These are phyloP conservation scores for Cotesia vestalis DNA, from an alignment of 1,140 invertebrate species.

Conservation along the genomic window DNA sequence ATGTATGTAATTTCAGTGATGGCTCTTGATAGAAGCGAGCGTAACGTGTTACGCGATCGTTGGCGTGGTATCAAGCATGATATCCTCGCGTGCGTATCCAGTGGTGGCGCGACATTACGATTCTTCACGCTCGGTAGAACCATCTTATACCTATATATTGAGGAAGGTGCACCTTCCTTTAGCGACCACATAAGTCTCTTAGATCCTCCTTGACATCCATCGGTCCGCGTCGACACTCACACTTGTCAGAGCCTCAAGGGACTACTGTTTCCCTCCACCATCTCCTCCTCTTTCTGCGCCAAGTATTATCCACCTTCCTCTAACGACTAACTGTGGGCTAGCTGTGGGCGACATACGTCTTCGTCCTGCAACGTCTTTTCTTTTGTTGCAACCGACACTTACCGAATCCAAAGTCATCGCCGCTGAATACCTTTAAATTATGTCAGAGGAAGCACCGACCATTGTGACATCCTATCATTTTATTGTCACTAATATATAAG, in stretches of 20 bases:
- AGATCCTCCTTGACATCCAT: neutral
- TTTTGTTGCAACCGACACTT: constrained; percentile 11
- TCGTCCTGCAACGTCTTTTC: constrained; percentile 7
- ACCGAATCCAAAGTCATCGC: neutral
- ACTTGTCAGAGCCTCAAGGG: neutral
- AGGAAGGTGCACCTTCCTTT: constrained; percentile 18
- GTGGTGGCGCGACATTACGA: constrained; percentile 22
- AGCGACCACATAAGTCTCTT: constrained; percentile 3
- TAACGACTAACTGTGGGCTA: constrained; percentile 8
- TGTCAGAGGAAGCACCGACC: neutral
- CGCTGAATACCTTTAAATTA: neutral
- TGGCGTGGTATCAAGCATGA: constrained; percentile 2
- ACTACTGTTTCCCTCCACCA: constrained; percentile 19
- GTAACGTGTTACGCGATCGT: constrained; percentile 24
- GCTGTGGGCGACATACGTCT: constrained; percentile 8
- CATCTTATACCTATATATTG: constrained; percentile 16
- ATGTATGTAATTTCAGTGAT: constrained; percentile 19
- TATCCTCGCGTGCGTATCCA: constrained; percentile 23
- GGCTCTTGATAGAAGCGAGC: constrained; percentile 11
- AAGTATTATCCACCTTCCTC: constrained; percentile 1
- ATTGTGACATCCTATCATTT: neutral
- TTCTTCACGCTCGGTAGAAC: constrained; percentile 30
- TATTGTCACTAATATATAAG: too few species aligned
- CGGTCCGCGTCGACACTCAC: constrained; percentile 18
- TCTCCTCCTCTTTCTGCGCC: constrained; percentile 2